Evolutionary conservation across 2,888 invertebrate species (phyloP).

Genomic region (Steinernema carpocapsae): DNA sequence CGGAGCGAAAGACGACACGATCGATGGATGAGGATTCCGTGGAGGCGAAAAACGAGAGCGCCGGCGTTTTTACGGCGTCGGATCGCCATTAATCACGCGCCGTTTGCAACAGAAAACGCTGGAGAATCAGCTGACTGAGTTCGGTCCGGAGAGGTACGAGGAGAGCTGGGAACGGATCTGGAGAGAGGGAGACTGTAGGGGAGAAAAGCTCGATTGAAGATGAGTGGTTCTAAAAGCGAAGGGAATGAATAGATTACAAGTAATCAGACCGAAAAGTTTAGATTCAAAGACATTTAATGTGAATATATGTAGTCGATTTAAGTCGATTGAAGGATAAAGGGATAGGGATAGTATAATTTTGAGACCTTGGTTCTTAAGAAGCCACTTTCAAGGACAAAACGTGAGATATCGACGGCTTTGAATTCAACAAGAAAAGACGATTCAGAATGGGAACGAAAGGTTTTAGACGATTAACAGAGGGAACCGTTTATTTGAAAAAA

Average conservation of each 20-base stretch:
- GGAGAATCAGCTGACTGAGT: constrained; percentile 19
- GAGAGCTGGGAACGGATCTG: background rate
- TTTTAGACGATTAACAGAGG: too few species aligned
- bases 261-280: too few species aligned
- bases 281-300: too few species aligned
- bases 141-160: constrained; percentile 11
- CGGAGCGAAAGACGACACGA: constrained; percentile 21
- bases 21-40: constrained; percentile 13
- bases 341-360: background rate
- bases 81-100: constrained; percentile 28
- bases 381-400: too few species aligned
- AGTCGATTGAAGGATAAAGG: background rate
- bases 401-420: too few species aligned
- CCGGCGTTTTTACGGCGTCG: constrained; percentile 12
- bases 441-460: too few species aligned
- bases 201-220: background rate
- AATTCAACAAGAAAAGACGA: too few species aligned
- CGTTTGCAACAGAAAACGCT: constrained; percentile 31
- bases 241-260: too few species aligned
- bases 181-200: background rate
- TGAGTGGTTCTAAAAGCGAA: background rate
- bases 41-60: constrained; percentile 18
- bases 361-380: too few species aligned
- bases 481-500: too few species aligned
- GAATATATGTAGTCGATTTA: too few species aligned